Evolutionary conservation across 2,797 vertebrate species (phyloP), one percentile per base, ranked within the genome.

Genomic region (Pseudochaenichthys georgianus): DNA sequence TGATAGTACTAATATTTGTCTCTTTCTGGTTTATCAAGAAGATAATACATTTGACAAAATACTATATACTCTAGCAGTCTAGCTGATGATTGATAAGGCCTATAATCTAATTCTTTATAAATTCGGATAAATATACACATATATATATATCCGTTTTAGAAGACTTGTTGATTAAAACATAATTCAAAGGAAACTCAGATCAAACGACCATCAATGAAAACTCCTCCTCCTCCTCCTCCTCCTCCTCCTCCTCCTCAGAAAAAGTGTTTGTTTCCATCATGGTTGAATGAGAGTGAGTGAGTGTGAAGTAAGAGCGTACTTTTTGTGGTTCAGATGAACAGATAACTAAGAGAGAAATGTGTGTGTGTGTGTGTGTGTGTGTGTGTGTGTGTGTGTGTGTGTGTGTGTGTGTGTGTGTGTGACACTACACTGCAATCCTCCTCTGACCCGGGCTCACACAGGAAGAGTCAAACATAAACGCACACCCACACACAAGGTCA

Each of bases 381-480:
- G 34, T 67, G 67, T 47, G 43, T 31, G 45, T 53, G 62, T 38
- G 34, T 38, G 7, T 38, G 34, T 38, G 34, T 38, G 34, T 38
- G 34, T 34, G 34, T 34, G 34, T 34, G 34, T 34, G 34, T 38
- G 34, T 28, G 34, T 67, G 67, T 47, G 43, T 31, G 45, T 53
- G 62, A 58, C 13, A 41, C 66, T 11, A 17, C 28, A 4, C 28
- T 28, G 16, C n/a, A 6, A 9, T 50, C 64, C 8, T 55, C 23
- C n/a, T 61, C 10, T 71, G 58, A 73, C 53, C 71, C 38, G 23
- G 7, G 0, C 3, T 79, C 47, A 38, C 0, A 72, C 74, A 82
- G 75, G 78, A 87, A 88, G 63, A 78, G 46, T 2, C 10, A 55
- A 51, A 64, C 73, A 79, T 57, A 69, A 73, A 64, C 73, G 28